Conservation (phyloP, 2,797 vertebrate genomes). For the Zalophus californianus region DNA sequence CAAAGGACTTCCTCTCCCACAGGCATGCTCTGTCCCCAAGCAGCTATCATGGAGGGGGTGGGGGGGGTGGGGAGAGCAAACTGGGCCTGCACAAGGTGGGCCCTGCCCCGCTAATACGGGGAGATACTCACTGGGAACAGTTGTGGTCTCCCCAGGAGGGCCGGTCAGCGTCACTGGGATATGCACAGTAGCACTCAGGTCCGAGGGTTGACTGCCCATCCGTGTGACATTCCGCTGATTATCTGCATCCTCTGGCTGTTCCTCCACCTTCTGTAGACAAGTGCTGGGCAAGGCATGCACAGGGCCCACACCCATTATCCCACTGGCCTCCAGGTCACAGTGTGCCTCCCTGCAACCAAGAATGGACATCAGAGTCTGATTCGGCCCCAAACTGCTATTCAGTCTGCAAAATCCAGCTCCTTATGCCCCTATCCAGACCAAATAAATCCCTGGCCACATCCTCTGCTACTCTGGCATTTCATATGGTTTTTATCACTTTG, state of each 20-base stretch:
- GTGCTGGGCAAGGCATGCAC: constrained; percentile 89
- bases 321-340: constrained; percentile 89
- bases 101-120: neutral
- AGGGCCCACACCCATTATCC: constrained; percentile 67
- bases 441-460: neutral
- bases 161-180: constrained; percentile 92
- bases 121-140: constrained; percentile 92
- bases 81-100: neutral
- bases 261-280: constrained; percentile 88
- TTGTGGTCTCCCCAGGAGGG: constrained; percentile 91
- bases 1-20: neutral
- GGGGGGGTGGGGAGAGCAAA: neutral
- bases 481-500: neutral
- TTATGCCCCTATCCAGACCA: neutral
- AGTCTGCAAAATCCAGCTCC: neutral
- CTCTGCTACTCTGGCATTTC: neutral
- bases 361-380: neutral
- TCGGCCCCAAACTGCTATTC: neutral
- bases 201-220: constrained; percentile 88
- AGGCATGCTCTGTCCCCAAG: neutral
- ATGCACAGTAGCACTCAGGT: constrained; percentile 88
- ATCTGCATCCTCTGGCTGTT: constrained; percentile 94
- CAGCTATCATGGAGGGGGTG: neutral
- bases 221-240: constrained; percentile 94
- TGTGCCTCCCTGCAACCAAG: constrained; percentile 89